These are phyloP conservation scores for Neodon shergylaensis DNA, from an alignment of 2,113 vertebrate genomes.

Conservation along the genomic window DNA sequence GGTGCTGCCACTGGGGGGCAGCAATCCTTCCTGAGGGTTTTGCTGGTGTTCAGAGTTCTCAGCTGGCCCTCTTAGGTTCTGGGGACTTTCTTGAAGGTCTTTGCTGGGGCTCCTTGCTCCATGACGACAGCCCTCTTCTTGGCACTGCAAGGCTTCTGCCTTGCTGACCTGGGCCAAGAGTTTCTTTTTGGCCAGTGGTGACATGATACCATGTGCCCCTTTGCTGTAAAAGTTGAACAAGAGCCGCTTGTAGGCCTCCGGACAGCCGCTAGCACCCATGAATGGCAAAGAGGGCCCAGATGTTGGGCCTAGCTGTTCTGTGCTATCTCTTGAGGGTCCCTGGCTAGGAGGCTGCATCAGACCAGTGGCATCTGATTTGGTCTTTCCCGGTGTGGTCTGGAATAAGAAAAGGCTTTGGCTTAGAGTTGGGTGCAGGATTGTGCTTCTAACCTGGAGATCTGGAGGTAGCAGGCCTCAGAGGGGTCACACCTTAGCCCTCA, in stretches of 20 bases:
- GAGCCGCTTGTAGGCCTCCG: constrained; percentile 83
- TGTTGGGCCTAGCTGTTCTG: neutral
- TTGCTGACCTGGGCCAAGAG: constrained; percentile 93
- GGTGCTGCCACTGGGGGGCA: neutral
- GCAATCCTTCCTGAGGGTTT: constrained; percentile 9
- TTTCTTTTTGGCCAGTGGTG: constrained; percentile 96
- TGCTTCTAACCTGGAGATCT: neutral
- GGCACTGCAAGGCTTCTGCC: constrained; percentile 79
- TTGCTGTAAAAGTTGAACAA: constrained; percentile 83
- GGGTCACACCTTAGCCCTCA: neutral
- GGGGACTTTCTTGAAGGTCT: neutral
- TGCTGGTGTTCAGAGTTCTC: neutral
- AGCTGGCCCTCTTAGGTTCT: neutral
- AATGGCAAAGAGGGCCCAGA: constrained; percentile 40
- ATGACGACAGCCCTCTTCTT: constrained; percentile 72
- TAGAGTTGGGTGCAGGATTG: neutral
- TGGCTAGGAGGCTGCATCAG: neutral
- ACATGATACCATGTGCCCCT: constrained; percentile 90
- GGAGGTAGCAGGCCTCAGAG: no score
- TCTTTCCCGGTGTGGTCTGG: constrained; percentile 72
- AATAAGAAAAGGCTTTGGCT: neutral
- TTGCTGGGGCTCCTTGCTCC: neutral
- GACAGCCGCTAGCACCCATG: constrained; percentile 43
- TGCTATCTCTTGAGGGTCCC: neutral
- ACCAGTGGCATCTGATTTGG: neutral